Evolutionary conservation across 1,140 invertebrate genomes (phyloP), one percentile per base, ranked within the genome.

Genomic region (Notospermus geniculatus): DNA sequence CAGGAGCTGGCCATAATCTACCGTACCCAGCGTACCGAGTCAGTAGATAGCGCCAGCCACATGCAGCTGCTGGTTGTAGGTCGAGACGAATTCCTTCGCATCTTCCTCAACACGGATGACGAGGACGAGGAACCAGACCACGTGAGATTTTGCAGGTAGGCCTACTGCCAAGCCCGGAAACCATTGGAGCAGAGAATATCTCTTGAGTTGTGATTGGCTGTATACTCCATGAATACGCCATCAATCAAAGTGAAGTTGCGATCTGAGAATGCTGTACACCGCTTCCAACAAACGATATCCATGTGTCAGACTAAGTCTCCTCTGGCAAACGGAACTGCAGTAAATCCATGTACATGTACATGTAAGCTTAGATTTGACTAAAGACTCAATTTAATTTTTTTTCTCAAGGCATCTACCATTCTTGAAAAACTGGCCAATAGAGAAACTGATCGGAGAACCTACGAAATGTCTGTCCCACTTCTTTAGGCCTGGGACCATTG

Each of bases 1-100:
- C 50, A 78, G 76, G 77, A 79, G 55, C 61, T 79, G 15, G 76
- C 75, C 22, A 59, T 79, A 25, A 58, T 78, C 23, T 75, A 78
- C 45, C 70, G 72, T 30, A 72, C 73, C 13, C 62, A 60, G 43
- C 66, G 77, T n/a, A 76, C 72, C n/a, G 75, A 74, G 9, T 78
- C 76, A 23, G 76, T 78, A 2, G 72, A 76, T 30, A 73, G 70
- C 32, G 58, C 70, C 0, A 73, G 66, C 23, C 62, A 63, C 0
- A 76, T 79, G 73, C 68, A 78, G 55, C 58, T 78, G 1, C 57
- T 79, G 15, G 70, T 75, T 5, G 72, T 79, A 9, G 71, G 73
- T 9, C 71, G 75, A 63, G 71, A 75, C 27, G 75, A 77, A 43
- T 79, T 79, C 57, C 70, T 73, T 27, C 61, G 67, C n/a, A 79